Percentiles rank a stretch among this genome's conserved stretches.
Conservation (phyloP, 2,797 vertebrate species). For the Anas acuta region DNA sequence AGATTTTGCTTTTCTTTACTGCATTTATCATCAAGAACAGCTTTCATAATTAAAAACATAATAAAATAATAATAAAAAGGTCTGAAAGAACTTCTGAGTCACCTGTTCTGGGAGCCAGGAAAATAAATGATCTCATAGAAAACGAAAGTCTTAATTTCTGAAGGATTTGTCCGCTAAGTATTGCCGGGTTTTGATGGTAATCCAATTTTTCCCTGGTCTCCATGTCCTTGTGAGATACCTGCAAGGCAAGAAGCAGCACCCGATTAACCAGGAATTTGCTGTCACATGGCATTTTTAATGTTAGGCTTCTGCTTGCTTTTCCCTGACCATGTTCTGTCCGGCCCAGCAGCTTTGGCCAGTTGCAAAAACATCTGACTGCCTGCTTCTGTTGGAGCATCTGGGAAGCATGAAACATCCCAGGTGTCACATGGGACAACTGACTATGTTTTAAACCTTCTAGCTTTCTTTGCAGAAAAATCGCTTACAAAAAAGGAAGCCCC, state of each 20-base stretch:
- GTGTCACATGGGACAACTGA: neutral
- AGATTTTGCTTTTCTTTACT: neutral
- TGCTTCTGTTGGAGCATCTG: neutral
- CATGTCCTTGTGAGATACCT: neutral
- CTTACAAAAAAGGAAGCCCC: neutral
- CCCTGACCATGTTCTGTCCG: neutral
- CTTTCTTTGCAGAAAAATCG: neutral
- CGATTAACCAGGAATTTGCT: neutral
- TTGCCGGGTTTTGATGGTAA: neutral
- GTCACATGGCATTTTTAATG: neutral
- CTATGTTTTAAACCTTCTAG: neutral
- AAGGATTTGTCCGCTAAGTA: neutral
- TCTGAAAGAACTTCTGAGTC: neutral
- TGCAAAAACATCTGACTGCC: neutral
- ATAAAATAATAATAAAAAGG: neutral
- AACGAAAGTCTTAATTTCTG: neutral
- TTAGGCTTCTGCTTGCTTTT: neutral
- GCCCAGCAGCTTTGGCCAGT: neutral
- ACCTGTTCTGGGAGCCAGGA: neutral
- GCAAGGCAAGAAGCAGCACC: neutral
- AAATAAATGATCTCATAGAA: neutral
- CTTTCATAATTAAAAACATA: neutral
- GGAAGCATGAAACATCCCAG: neutral
- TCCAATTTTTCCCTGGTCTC: neutral
- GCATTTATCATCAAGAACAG: neutral